These are phyloP conservation scores for Lasioglossum albipes DNA, from an alignment of 1,140 invertebrate genomes.

Conservation along the genomic window DNA sequence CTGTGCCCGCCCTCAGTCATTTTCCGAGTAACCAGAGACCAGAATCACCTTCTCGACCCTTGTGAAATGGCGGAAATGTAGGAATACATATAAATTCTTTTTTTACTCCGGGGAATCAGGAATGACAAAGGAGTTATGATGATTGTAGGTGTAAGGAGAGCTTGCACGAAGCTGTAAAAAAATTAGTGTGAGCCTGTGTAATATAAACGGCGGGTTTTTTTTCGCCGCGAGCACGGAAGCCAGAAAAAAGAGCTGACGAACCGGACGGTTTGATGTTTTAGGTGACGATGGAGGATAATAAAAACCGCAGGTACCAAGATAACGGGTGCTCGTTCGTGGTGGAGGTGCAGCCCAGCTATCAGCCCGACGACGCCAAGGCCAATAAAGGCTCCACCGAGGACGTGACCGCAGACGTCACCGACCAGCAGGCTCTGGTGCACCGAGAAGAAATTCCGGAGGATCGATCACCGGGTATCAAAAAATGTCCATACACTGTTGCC, in stretches of 20 bases:
- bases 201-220: constrained; percentile 12
- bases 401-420: constrained; percentile 70
- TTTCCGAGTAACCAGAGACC: too few relatives aligned
- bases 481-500: background rate
- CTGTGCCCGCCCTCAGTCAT: too few relatives aligned
- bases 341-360: constrained; percentile 81
- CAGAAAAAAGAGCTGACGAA: constrained; percentile 8
- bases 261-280: constrained; percentile 50
- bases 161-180: too few relatives aligned
- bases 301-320: constrained; percentile 77
- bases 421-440: constrained; percentile 82
- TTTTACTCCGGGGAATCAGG: too few relatives aligned
- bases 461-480: constrained; percentile 65
- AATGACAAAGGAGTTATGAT: too few relatives aligned
- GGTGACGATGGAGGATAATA: constrained; percentile 76
- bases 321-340: constrained; percentile 89
- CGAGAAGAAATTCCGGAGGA: constrained; percentile 76
- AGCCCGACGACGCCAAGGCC: constrained; percentile 65
- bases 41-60: too few relatives aligned
- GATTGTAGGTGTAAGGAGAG: too few relatives aligned
- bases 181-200: background rate
- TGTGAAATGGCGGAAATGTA: too few relatives aligned
- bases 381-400: constrained; percentile 69
- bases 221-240: background rate
- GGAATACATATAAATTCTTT: too few relatives aligned